phyloP scores from a whole-genome alignment of 2,888 invertebrate species.

The Nebria brevicollis region DNA sequence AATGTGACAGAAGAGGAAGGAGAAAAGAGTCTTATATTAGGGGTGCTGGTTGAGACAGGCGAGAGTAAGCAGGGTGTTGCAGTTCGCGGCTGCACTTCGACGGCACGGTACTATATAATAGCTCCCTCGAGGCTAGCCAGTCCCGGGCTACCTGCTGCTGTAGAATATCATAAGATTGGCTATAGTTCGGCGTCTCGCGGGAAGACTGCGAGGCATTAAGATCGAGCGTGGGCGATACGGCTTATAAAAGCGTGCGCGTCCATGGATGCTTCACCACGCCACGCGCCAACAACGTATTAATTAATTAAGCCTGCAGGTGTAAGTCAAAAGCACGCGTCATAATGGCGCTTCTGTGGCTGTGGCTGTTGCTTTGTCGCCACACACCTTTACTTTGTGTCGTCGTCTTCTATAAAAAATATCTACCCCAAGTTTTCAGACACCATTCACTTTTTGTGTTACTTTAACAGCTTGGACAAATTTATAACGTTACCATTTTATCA shows the following conservation, averaged over 20 bases:
- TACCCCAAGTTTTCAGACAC: conserved; percentile 35
- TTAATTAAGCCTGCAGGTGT: conserved; percentile 29
- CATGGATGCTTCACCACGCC: not conserved
- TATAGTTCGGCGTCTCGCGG: conserved; percentile 45
- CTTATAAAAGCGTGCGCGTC: conserved; percentile 29
- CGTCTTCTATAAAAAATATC: conserved; percentile 5
- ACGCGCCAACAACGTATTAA: conserved; percentile 15
- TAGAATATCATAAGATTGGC: conserved; percentile 33
- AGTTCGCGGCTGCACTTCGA: conserved; percentile 5
- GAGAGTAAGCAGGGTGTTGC: conserved; percentile 9
- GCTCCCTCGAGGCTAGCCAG: conserved; percentile 18
- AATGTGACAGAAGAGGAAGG: not conserved
- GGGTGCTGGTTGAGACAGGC: not conserved
- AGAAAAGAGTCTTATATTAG: not conserved
- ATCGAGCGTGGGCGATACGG: conserved; percentile 55
- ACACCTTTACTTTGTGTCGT: not conserved
- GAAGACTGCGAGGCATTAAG: conserved; percentile 54
- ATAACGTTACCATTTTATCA: conserved; percentile 2
- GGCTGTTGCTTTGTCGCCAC: not conserved
- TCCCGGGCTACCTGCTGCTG: conserved; percentile 33
- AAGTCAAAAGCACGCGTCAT: conserved; percentile 28
- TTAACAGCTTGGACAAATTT: conserved; percentile 34
- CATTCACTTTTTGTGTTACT: conserved; percentile 32
- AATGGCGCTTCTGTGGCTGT: not conserved
- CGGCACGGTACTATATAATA: conserved; percentile 20